These are phyloP conservation scores for Drosophila glabriapex DNA, from an alignment of 2,888 invertebrate genomes.

Conservation along the genomic window DNA sequence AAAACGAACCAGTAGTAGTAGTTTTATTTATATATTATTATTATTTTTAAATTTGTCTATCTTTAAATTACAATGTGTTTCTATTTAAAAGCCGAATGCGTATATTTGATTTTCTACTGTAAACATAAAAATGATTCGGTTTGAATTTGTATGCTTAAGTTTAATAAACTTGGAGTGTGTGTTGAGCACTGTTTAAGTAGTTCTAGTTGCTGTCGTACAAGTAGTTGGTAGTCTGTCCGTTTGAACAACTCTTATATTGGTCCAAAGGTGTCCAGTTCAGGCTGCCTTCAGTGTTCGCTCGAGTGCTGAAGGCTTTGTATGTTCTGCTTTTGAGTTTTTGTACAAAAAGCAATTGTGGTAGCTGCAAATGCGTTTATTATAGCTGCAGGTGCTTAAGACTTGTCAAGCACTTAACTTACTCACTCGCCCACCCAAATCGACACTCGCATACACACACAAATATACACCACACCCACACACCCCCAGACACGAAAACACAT, in stretches of 20 bases:
- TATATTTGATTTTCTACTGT: neutral
- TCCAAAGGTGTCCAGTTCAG: slow-evolving; percentile 55
- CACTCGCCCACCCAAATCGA: slow-evolving; percentile 5
- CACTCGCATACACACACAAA: slow-evolving; percentile 4
- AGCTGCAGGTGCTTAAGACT: slow-evolving; percentile 23
- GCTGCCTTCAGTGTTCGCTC: slow-evolving; percentile 38
- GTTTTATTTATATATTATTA: too few species aligned
- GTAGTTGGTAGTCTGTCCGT: slow-evolving; percentile 16
- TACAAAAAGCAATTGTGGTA: slow-evolving; percentile 26
- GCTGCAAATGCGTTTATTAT: slow-evolving; percentile 28
- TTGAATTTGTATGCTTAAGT: neutral
- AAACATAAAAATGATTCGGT: too few species aligned
- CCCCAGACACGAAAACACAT: neutral
- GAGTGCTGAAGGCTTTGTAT: slow-evolving; percentile 38
- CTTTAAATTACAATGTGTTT: neutral
- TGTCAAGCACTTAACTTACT: slow-evolving; percentile 43
- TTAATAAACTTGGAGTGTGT: slow-evolving; percentile 1
- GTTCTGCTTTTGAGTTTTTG: slow-evolving; percentile 30
- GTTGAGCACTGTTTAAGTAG: slow-evolving; percentile 1
- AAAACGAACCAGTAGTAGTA: too few species aligned
- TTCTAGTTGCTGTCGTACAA: slow-evolving; percentile 15
- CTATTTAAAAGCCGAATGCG: neutral
- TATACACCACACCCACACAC: neutral
- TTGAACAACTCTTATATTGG: slow-evolving; percentile 18
- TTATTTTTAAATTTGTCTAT: neutral